Percentiles rank a stretch among this genome's conserved stretches.
phyloP scores from a whole-genome alignment of 2,113 vertebrate genomes.

The Loxodonta africana region DNA sequence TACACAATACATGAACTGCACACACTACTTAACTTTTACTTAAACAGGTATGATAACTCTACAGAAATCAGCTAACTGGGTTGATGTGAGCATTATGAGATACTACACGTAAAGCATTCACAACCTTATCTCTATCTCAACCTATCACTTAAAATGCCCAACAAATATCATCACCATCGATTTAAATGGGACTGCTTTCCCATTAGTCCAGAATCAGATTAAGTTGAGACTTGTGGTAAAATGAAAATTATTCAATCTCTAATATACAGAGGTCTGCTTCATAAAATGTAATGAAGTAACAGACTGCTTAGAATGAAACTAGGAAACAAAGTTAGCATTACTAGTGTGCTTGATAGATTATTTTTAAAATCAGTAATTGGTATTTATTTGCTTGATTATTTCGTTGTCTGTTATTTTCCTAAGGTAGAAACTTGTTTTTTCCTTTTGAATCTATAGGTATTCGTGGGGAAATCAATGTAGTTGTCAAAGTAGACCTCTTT shows the following conservation, averaged over 20 bases:
- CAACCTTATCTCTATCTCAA: neutral
- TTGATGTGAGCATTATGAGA: neutral
- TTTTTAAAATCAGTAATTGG: slow-evolving; percentile 23
- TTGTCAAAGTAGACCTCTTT: slow-evolving; percentile 99
- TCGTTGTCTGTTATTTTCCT: slow-evolving; percentile 31
- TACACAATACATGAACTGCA: neutral
- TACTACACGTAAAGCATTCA: neutral
- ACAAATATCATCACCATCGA: neutral
- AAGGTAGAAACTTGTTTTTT: slow-evolving; percentile 56
- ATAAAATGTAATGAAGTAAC: neutral
- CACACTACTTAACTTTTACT: slow-evolving; percentile 18
- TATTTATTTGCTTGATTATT: slow-evolving; percentile 44
- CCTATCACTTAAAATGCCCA: neutral
- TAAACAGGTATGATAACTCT: neutral
- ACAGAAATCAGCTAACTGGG: neutral
- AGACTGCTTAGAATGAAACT: neutral
- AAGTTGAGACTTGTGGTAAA: neutral
- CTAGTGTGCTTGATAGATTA: neutral
- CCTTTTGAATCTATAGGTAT: slow-evolving; percentile 91
- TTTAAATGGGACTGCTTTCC: neutral
- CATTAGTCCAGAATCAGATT: neutral
- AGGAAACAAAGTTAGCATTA: neutral
- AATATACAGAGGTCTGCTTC: neutral
- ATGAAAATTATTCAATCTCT: neutral
- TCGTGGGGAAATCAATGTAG: slow-evolving; percentile 97